A percentile compares a stretch with the other conserved stretches of the same genome.
These are phyloP conservation scores for Erebia aethiops DNA, from an alignment of 2,888 invertebrate species.

Conservation along the genomic window DNA sequence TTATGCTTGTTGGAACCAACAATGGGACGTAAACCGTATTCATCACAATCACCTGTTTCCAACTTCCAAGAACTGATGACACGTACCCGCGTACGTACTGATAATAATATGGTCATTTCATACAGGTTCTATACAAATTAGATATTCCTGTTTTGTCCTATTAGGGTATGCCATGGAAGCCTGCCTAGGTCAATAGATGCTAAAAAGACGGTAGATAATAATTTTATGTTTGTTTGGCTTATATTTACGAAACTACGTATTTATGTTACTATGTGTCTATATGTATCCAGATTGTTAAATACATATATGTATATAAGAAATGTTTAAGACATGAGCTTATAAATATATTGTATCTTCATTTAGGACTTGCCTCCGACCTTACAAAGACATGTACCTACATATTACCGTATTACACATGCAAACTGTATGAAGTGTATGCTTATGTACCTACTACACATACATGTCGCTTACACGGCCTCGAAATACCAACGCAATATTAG, in stretches of 20 bases:
- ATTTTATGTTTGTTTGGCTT: too few species aligned
- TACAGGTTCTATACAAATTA: conserved; percentile 20
- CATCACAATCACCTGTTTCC: conserved; percentile 71
- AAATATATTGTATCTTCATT: background rate
- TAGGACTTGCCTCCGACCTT: background rate
- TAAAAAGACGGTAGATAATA: too few species aligned
- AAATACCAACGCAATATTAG: conserved; percentile 14
- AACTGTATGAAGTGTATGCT: too few species aligned
- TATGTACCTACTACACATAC: conserved; percentile 7
- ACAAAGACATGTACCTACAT: background rate
- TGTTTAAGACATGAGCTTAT: background rate
- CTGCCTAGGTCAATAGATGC: background rate
- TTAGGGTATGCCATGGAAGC: background rate
- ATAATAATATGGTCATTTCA: background rate
- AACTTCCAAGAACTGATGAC: conserved; percentile 59
- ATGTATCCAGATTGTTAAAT: background rate
- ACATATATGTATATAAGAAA: background rate
- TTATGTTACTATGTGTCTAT: too few species aligned
- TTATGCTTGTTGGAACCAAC: conserved; percentile 75
- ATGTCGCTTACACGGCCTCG: conserved; percentile 12
- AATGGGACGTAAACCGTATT: conserved; percentile 79
- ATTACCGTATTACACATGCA: background rate
- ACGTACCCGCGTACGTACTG: conserved; percentile 49
- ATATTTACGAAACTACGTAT: too few species aligned
- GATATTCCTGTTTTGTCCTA: background rate